Evolutionary conservation across 2,888 invertebrate genomes (phyloP), one percentile per base, ranked within the genome.

Genomic region (Fragum sueziense): DNA sequence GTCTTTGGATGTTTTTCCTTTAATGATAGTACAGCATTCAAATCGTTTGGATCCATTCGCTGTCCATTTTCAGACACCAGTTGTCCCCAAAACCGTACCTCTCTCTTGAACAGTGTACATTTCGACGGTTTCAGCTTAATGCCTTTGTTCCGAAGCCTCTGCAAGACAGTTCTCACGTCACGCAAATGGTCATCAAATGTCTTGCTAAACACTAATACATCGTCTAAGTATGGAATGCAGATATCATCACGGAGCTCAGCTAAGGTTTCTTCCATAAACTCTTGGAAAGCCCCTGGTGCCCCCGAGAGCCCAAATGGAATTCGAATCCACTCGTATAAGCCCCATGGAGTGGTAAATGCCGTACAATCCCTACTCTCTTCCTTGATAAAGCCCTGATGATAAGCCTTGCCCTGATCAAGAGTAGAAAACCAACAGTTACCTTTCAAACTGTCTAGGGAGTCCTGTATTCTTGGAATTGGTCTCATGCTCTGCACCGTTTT

Each of bases 331-430:
- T 80, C 81, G 68, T 70, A 75, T 6, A 83, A 29, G 3, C 80
- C 79, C 72, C 79, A 80, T 14, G 79, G 80, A 0, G 80, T 82
- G 7, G 73, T 71, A 65, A 84, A 85, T 14, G 82, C 84, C 14
- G 85, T 85, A 25, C 29, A 80, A 1, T 34, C 33, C 68, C 72
- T 33, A 52, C 76, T 70, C 14, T 75, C 71, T 27, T 72, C 68
- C 14, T 69, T 34, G 14, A 85, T 57, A 25, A 85, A 77, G 0
- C 83, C 83, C 51, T 85, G 81, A 47, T 83, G 83, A 34, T 85
- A 81, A 11, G 83, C 79, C 57, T 82, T 82, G 2, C 82, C 74
- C 31, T 85, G 81, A 47, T 85, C 81, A 27, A 85, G 52, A 34
- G 80, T 22, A 4, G 80, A 76, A 37, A 84, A 82, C n/a, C n/a